Percentiles rank a stretch among this genome's conserved stretches.
These are phyloP conservation scores for Aurelia sp. DNA, from an alignment of 30 jellyfish, hydroid and myxozoan species.

Conservation along the genomic window DNA sequence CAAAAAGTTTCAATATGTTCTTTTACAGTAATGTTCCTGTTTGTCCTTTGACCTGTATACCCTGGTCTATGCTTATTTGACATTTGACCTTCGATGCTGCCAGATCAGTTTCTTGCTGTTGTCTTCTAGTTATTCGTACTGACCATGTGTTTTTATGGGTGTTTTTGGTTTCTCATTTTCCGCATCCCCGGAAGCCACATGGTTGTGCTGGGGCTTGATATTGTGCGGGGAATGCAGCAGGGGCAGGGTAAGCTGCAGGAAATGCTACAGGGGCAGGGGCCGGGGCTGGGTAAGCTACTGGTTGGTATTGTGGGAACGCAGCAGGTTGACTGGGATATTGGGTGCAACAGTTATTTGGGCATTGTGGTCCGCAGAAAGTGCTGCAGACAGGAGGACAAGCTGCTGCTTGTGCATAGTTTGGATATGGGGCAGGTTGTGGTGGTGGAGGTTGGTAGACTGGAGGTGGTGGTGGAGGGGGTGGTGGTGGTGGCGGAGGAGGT, in stretches of 20 bases:
- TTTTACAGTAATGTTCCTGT: not conserved
- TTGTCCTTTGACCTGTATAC: not conserved
- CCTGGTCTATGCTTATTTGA: not conserved
- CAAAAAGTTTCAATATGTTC: no score
- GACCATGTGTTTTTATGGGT: not conserved
- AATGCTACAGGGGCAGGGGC: conserved; percentile 27
- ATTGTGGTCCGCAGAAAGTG: conserved; percentile 87
- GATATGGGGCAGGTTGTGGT: conserved; percentile 70
- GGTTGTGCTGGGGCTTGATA: conserved; percentile 68
- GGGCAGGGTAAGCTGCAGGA: not conserved
- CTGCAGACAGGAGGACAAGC: conserved; percentile 85
- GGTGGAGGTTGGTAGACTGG: conserved; percentile 69
- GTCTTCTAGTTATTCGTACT: no score
- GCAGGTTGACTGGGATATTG: conserved; percentile 24
- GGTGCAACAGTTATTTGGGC: conserved; percentile 88
- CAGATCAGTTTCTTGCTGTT: no score
- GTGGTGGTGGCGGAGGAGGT: conserved; percentile 80
- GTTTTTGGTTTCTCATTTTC: conserved; percentile 23
- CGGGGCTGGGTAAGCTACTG: conserved; percentile 49
- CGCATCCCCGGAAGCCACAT: conserved; percentile 63
- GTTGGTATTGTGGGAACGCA: conserved; percentile 43
- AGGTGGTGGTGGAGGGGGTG: conserved; percentile 59
- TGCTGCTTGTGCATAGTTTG: conserved; percentile 68
- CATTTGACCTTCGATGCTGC: not conserved
- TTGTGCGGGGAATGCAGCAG: conserved; percentile 52